Evolutionary conservation across 2,888 invertebrate genomes (phyloP).

Genomic region (Andrena chrysosceles): DNA sequence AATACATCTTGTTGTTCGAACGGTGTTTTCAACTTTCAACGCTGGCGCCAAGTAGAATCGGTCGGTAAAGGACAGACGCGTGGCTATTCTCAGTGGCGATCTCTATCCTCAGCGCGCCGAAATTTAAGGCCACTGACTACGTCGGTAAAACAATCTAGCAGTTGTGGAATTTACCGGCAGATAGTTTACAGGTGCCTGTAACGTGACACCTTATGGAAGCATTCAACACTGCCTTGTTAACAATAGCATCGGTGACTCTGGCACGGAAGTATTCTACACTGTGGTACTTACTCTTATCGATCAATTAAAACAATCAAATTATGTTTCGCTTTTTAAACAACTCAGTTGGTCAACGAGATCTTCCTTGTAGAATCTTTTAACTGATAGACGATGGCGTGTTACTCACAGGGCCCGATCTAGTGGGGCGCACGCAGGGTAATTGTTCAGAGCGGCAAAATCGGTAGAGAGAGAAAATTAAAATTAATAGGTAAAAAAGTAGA

Average conservation of each 20-base stretch:
- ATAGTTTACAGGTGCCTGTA: conserved; percentile 3
- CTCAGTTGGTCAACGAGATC: no score
- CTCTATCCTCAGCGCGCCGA: neutral
- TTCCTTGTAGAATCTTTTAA: neutral
- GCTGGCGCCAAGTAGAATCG: conserved; percentile 6
- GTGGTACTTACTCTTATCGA: no score
- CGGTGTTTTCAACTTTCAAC: neutral
- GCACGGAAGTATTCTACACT: conserved; percentile 2
- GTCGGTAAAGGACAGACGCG: conserved; percentile 38
- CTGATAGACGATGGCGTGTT: neutral
- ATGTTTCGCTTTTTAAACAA: no score
- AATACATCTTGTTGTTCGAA: neutral
- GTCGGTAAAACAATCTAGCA: conserved; percentile 38
- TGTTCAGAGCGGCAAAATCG: no score
- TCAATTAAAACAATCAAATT: no score
- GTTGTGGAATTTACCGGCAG: neutral
- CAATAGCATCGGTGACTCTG: neutral
- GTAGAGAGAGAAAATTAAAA: no score
- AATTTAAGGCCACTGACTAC: neutral
- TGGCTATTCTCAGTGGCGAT: neutral
- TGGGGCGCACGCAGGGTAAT: no score
- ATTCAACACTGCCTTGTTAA: conserved; percentile 3
- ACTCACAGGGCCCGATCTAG: no score
- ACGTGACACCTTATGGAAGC: neutral
- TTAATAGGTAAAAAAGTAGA: no score